A percentile compares a stretch with the other conserved stretches of the same genome.
These are phyloP conservation scores for Megaustenia siamemsis DNA, from an alignment of 2,888 invertebrate species.

Conservation along the genomic window DNA sequence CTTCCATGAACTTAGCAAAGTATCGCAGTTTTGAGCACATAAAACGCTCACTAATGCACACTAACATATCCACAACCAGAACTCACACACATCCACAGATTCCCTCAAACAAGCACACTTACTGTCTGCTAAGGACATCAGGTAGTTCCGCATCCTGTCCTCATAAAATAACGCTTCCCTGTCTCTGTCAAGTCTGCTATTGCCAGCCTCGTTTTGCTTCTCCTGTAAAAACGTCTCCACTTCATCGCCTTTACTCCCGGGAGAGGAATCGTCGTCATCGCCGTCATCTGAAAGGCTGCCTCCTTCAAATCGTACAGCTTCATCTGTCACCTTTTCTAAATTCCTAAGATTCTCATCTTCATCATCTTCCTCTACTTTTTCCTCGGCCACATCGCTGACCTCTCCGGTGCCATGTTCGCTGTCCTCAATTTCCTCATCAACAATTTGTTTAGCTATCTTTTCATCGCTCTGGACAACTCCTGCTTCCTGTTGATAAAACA, in stretches of 20 bases:
- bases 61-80: background rate
- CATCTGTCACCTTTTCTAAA: slow-evolving; percentile 4
- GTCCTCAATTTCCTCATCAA: slow-evolving; percentile 29
- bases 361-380: slow-evolving; percentile 3
- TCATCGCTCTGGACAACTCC: background rate
- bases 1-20: too few relatives aligned
- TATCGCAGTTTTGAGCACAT: too few relatives aligned
- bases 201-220: slow-evolving; percentile 12
- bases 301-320: background rate
- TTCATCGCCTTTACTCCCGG: background rate
- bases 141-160: background rate
- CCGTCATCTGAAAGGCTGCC: background rate
- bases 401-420: slow-evolving; percentile 17
- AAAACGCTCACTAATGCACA: too few relatives aligned
- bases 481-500: slow-evolving; percentile 17
- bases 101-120: background rate
- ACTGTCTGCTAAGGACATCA: background rate
- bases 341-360: slow-evolving; percentile 44
- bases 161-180: slow-evolving; percentile 19
- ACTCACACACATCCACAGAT: background rate
- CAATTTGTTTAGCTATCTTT: slow-evolving; percentile 4
- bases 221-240: slow-evolving; percentile 42
- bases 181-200: background rate
- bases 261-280: slow-evolving; percentile 2
- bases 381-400: background rate